These are phyloP conservation scores for Siphamia tubifer DNA, from an alignment of 2,113 vertebrate species.

Conservation along the genomic window DNA sequence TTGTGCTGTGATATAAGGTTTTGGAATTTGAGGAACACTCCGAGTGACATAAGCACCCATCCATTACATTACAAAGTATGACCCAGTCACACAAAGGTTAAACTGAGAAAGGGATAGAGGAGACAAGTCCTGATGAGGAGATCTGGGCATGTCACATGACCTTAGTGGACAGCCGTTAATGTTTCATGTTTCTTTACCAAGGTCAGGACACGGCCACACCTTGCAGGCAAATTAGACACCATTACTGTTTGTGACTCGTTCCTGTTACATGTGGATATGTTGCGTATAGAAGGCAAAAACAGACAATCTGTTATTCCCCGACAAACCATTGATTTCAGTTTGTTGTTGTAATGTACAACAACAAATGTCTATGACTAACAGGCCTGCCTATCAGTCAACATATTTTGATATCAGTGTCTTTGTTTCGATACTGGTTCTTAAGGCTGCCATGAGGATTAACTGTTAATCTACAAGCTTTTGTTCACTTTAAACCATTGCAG, in stretches of 20 bases:
- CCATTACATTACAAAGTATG: conserved; percentile 15
- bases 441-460: no score
- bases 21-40: conserved; percentile 4
- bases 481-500: no score
- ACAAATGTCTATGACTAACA: no score
- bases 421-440: no score
- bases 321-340: no score
- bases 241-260: not conserved
- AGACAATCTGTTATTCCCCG: no score
- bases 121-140: conserved; percentile 26
- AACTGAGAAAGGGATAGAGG: conserved; percentile 18
- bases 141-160: conserved; percentile 44
- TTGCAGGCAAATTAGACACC: conserved; percentile 11
- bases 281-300: no score
- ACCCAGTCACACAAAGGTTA: conserved; percentile 28
- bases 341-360: no score
- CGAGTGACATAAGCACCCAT: not conserved
- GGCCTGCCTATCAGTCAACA: no score
- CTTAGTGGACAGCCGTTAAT: conserved; percentile 11
- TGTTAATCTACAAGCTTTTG: no score
- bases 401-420: no score
- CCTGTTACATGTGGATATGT: no score
- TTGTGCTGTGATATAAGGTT: not conserved
- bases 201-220: conserved; percentile 24
- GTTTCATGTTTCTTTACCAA: conserved; percentile 59